Conservation (phyloP, 1,140 invertebrate genomes). For the Platyscapa corneri region DNA sequence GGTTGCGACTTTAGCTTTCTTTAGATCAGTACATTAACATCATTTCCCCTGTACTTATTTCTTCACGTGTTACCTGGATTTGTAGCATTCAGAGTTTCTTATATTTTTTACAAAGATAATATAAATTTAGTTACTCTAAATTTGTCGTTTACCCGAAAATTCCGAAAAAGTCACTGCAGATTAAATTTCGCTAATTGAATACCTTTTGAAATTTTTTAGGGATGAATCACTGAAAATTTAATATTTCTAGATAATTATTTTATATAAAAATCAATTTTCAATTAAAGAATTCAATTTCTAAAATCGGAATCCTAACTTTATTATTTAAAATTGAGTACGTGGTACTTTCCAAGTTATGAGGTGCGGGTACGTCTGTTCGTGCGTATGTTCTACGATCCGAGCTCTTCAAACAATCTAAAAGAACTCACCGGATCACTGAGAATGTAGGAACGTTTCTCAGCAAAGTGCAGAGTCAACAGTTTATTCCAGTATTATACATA, state of each 20-base stretch:
- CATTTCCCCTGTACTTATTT: neutral
- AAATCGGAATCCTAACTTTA: neutral
- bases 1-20: neutral
- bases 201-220: neutral
- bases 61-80: neutral
- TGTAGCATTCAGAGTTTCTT: neutral
- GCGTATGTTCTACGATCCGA: neutral
- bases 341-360: neutral
- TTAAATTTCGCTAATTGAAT: neutral
- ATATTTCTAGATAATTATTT: constrained; percentile 1
- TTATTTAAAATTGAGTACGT: neutral
- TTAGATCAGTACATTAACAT: no score
- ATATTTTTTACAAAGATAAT: neutral
- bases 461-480: constrained; percentile 13
- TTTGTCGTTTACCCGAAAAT: neutral
- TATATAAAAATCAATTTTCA: neutral
- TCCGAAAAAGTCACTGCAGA: neutral
- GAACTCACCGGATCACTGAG: constrained; percentile 19
- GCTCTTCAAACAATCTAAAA: constrained; percentile 12
- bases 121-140: neutral
- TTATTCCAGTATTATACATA: constrained; percentile 2
- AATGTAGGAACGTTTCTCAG: neutral
- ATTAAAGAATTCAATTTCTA: neutral
- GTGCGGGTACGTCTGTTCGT: no score
- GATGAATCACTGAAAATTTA: neutral